Base-by-base conservation (phyloP, 37 sponge, comb jelly and placozoan species). In the Halichondria panicea region DNA sequence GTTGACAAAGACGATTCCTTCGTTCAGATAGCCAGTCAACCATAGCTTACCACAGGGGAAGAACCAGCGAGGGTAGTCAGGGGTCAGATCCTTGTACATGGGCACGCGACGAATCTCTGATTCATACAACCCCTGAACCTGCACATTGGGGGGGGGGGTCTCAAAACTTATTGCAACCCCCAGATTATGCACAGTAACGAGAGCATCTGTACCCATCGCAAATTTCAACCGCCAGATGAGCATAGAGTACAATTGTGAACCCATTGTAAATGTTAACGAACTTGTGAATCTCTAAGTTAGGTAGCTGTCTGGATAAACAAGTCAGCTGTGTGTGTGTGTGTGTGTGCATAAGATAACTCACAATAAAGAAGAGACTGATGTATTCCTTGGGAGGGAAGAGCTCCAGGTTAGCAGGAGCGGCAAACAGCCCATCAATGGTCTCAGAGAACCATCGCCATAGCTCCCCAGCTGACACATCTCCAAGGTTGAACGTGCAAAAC, bases 21-120 rank as follows among this genome's bases (percentile, higher is more conserved):
- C 54, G 22, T 84, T 56, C 61, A 84, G 80, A 9, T 63, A 82
- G 70, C 85, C 79, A 4, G 84, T 68, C 2, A 93, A 67, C 84
- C 88, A 87, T 0, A 61, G 74, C 63, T 70, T 80, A 22, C 84
- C 82, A n/a, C 74, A 84, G 28, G 85, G 80, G 27, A 68, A 70
- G 55, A 93, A 93, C 93, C 93, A 93, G 4, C 66, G 53, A 53
- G 88, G 89, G 40, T 77, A 93, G 33, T 77, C 81, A 0, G 85
- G 88, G 4, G 69, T 15, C 36, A 34, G 13, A 8, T 27, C 57
- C 13, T 30, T 45, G 5, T 62, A 52, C 4, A 25, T 43, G 19
- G 78, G 75, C 6, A 85, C 54, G 28, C 66, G n/a, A 13, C 45
- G n/a, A 2, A 88, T 52, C 37, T 75, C 55, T 36, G 74, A 74